Conservation (phyloP, 2,888 invertebrate genomes). For the Orgyia antiqua region DNA sequence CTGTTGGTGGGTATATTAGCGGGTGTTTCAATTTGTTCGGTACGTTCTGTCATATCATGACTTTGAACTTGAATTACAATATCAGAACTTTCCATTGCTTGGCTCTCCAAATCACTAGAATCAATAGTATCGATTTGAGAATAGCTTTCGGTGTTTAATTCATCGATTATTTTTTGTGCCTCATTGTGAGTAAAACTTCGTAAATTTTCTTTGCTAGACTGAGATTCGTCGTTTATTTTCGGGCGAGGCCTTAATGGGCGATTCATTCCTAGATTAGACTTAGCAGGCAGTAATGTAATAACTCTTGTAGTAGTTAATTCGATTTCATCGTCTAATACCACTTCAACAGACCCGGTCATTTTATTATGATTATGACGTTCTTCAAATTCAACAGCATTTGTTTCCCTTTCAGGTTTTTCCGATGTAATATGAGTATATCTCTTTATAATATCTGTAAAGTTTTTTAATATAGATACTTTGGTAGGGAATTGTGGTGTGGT, state of each 20-base stretch:
- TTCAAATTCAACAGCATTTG: constrained; percentile 33
- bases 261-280: constrained; percentile 87
- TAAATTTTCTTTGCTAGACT: constrained; percentile 46
- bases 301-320: constrained; percentile 59
- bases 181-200: constrained; percentile 49
- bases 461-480: constrained; percentile 72
- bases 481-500: constrained; percentile 63
- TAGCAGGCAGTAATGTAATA: constrained; percentile 84
- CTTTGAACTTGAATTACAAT: constrained; percentile 31
- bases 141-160: constrained; percentile 48
- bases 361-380: constrained; percentile 46
- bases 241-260: constrained; percentile 83
- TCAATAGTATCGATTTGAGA: constrained; percentile 29
- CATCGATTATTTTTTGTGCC: constrained; percentile 40
- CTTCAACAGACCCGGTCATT: constrained; percentile 64
- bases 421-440: constrained; percentile 73
- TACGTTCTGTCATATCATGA: constrained; percentile 30
- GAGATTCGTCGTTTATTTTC: constrained; percentile 54
- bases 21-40: constrained; percentile 28
- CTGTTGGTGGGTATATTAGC: constrained; percentile 37
- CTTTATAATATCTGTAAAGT: constrained; percentile 82
- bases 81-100: constrained; percentile 33
- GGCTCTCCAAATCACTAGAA: constrained; percentile 17
- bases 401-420: constrained; percentile 24
- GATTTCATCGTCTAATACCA: constrained; percentile 61